Conservation (phyloP, 2,797 vertebrate genomes). For the Amblyraja radiata region DNA sequence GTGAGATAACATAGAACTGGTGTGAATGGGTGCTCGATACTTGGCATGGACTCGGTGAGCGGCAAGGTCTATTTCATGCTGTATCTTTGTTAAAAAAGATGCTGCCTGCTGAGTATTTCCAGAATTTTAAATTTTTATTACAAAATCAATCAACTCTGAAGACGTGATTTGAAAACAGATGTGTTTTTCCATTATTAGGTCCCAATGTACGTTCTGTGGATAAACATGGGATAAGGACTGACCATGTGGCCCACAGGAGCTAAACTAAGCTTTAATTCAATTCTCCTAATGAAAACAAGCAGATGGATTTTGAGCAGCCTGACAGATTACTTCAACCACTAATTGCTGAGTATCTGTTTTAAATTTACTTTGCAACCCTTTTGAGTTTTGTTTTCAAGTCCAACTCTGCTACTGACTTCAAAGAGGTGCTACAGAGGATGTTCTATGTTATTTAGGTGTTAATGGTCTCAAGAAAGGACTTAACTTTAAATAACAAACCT, state of each 20-base stretch:
- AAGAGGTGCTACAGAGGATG: background rate
- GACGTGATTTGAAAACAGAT: background rate
- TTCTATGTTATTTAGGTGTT: background rate
- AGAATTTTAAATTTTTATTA: too few species aligned
- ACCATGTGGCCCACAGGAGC: background rate
- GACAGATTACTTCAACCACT: slow-evolving; percentile 17
- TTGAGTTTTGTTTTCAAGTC: background rate
- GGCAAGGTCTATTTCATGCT: too few species aligned
- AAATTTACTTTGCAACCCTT: background rate
- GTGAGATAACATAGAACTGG: too few species aligned
- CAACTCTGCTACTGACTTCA: slow-evolving; percentile 18
- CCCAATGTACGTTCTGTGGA: background rate
- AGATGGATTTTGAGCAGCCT: background rate
- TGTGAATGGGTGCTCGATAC: too few species aligned
- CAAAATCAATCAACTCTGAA: too few species aligned
- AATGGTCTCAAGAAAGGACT: background rate
- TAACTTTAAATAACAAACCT: background rate
- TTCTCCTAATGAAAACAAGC: background rate
- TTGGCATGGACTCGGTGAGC: too few species aligned
- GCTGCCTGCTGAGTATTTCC: too few species aligned
- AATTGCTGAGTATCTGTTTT: slow-evolving; percentile 6
- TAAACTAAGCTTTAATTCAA: background rate
- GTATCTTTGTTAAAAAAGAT: too few species aligned
- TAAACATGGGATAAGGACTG: background rate
- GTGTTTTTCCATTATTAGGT: background rate